Evolutionary conservation across 1,140 invertebrate species (phyloP), one percentile per base, ranked within the genome.

Genomic region (Drosophila ficusphila): DNA sequence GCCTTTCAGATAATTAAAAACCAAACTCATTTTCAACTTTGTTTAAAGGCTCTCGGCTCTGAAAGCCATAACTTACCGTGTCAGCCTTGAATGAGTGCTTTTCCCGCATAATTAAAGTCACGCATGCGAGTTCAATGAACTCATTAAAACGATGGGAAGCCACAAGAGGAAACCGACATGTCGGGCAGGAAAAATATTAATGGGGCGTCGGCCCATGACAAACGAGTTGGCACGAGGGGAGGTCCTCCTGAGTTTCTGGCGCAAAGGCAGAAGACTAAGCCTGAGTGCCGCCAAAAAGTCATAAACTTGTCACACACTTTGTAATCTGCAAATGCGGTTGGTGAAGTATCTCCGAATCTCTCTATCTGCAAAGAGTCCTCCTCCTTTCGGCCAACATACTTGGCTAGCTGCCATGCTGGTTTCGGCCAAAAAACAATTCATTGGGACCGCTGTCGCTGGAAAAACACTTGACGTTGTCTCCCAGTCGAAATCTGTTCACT

Each of bases 231-330:
- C 47, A 8, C 16, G 14, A 4, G 8, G 8, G 16, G 21, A 52
- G 11, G 25, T 42, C 21, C 7, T 21, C 36, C n/a, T 41, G 14
- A 41, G 25, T 8, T 39, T 4, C 19, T 7, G 21, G 19, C 38
- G 27, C 14, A 21, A 19, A 16, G 25, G 23, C 23, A 33, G 29
- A 27, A 48, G 41, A 44, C 27, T 58, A 49, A 70, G 70, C 70
- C 79, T 62, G 52, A 67, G 74, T 46, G 75, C 79, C 79, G 79
- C 81, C 79, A 79, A 85, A 85, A 85, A 86, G 60, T 79, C 79
- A 76, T 85, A 85, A 85, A 85, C 76, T 85, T 79, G 81, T 79
- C 79, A 85, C 65, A 85, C 79, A 83, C 65, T 83, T 83, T 79
- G 79, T 75, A 83, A 83, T 79, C 79, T 78, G 42, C 57, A 61